phyloP scores from a whole-genome alignment of 2,113 vertebrate genomes.

The Mesitornis unicolor region DNA sequence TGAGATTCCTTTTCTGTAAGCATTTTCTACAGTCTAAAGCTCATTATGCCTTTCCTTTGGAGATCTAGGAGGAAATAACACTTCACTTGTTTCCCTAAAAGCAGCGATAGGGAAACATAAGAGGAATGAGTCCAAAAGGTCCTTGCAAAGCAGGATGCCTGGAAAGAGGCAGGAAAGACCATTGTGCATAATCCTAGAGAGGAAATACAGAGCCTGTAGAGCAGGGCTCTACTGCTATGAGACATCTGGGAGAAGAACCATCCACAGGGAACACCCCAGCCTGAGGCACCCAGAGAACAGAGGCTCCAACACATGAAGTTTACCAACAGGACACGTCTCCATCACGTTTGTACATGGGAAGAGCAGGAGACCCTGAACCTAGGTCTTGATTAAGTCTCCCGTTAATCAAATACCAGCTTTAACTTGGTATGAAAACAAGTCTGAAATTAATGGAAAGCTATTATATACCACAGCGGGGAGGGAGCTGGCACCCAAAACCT shows the following conservation, averaged over 20 bases:
- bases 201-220: background rate
- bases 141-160: background rate
- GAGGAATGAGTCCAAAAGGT: background rate
- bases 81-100: background rate
- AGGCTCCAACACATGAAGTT: background rate
- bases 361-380: background rate
- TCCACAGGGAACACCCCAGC: background rate
- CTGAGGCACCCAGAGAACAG: background rate
- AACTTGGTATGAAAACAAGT: background rate
- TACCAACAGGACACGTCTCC: background rate
- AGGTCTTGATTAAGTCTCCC: background rate
- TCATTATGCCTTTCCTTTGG: background rate
- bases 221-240: background rate
- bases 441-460: background rate
- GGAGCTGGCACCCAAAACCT: background rate
- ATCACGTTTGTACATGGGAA: background rate
- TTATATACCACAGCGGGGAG: background rate
- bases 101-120: background rate
- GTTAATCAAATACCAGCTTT: background rate
- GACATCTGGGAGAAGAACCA: background rate
- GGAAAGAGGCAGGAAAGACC: background rate
- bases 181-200: background rate
- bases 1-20: background rate
- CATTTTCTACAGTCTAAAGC: background rate
- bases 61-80: background rate